Base-by-base conservation (phyloP, 2,797 vertebrate genomes). In the Yasuhikotakia modesta region DNA sequence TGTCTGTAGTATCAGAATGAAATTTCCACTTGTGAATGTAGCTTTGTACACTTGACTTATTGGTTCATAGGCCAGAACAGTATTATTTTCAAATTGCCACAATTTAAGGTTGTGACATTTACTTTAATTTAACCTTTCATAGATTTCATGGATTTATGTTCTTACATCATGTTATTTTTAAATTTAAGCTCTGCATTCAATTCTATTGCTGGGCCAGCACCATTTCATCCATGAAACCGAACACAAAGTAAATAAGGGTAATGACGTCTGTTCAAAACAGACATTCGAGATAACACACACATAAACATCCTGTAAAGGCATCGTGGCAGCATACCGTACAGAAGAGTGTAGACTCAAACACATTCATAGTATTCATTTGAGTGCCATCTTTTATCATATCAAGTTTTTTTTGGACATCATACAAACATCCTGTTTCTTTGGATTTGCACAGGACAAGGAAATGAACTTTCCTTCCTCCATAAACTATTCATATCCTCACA, bases 361-460 rank as follows among this genome's bases (percentile, higher is more conserved):
- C 70, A 76, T 43, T 10, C 35, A 67, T n/a, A n/a, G n/a, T n/a
- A n/a, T n/a, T 2, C 67, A 81, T 46, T 65, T 67, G 35, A 39
- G 43, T 50, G 35, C 57, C 60, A 76, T 58, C 72, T 69, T 39
- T 79, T 81, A 77, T 77, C 78, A 70, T 82, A 76, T 79, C 60
- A 66, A 46, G 11, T 69, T 70, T 84, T 73, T 78, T 81, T 48
- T 79, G 72, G 53, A 68, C n/a, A n/a, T n/a, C 46, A 84, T 58
- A 77, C 85, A 91, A 90, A 90, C 91, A 91, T 93, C 92, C 92
- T 92, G 90, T 91, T 91, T 88, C 76, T 87, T 83, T 78, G 82
- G 85, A 87, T 88, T 85, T 86, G 48, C 85, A 78, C 85, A 86
- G 76, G 80, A 80, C 57, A 86, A 84, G 90, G 81, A 91, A 88